Base-by-base conservation (phyloP, 92 coral and sea anemone species). In the Plumapathes pennacea region DNA sequence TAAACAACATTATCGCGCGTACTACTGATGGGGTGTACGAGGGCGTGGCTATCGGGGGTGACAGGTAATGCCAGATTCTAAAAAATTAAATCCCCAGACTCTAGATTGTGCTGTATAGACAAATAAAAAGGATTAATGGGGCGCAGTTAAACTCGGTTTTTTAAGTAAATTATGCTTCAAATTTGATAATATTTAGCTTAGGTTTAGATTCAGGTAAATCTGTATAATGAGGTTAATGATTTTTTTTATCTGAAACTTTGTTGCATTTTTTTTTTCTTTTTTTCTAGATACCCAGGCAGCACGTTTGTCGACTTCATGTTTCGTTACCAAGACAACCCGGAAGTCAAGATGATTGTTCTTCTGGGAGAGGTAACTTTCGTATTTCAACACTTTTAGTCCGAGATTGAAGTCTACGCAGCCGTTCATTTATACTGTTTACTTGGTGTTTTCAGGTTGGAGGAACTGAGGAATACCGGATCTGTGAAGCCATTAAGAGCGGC, bases 11-110 rank as follows among this genome's bases (percentile, higher is more conserved):
- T 81, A 91, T 91, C 62, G 70, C 97, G 3, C 76, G 97, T 59
- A 91, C 89, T 19, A 88, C 97, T 1, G 92, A 91, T 36, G 97
- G 97, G 14, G 97, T 91, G 43, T 91, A 72, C 48, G 97, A 91
- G 60, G 97, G 97, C 21, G 89, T 91, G 48, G 97, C 97, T 13
- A 91, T 91, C 53, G 97, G 97, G 1, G 97, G 97, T 10, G 97
- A 91, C 76, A 88, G 95, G 95, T 86, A 19, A 2, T 5, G 6
- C 10, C 15, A 14, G 57, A 3, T 23, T 29, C 62, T 43, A 29
- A 22, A 3, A 5, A n/a, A n/a, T n/a, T n/a, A n/a, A n/a, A n/a
- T n/a, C n/a, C n/a, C n/a, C n/a, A n/a, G n/a, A n/a, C n/a, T n/a
- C n/a, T n/a, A n/a, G n/a, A n/a, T n/a, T n/a, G n/a, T n/a, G n/a